Evolutionary conservation across 1,140 invertebrate species (phyloP).

Genomic region (Zaprionus ornatus): DNA sequence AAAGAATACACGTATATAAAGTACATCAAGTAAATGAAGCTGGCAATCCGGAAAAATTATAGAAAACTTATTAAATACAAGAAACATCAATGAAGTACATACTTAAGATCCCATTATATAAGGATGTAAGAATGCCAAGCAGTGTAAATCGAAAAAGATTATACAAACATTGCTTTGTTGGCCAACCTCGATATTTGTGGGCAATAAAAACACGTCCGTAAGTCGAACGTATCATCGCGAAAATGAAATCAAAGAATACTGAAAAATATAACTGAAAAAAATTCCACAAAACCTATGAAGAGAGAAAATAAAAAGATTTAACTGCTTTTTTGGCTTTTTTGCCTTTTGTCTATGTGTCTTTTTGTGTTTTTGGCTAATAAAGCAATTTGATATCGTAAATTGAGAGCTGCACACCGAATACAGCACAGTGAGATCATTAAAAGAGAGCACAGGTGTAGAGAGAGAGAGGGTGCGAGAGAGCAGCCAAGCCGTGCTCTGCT

Average conservation of each 20-base stretch:
- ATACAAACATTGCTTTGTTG: constrained; percentile 47
- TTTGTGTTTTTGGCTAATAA: constrained; percentile 71
- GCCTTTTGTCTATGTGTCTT: constrained; percentile 26
- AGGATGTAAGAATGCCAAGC: background rate
- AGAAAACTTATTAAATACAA: background rate
- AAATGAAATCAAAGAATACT: constrained; percentile 46
- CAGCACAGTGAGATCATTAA: constrained; percentile 68
- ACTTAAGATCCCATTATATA: background rate
- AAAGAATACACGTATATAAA: too few relatives aligned
- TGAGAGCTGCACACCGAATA: constrained; percentile 44
- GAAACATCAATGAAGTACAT: background rate
- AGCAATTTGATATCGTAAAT: constrained; percentile 79
- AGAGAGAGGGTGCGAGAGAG: constrained; percentile 24
- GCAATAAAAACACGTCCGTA: constrained; percentile 63
- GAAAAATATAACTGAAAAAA: constrained; percentile 51
- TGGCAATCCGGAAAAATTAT: background rate
- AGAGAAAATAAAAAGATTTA: constrained; percentile 62
- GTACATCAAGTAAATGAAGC: background rate
- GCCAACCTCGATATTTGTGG: constrained; percentile 28
- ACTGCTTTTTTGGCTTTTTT: constrained; percentile 33
- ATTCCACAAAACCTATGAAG: constrained; percentile 47
- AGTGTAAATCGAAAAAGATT: background rate
- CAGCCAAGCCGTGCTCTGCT: constrained; percentile 57
- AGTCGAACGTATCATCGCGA: constrained; percentile 32
- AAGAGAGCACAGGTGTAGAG: constrained; percentile 19